Evolutionary conservation across 2,797 vertebrate species (phyloP), one percentile per base, ranked within the genome.

Genomic region (Kryptolebias ocellatus): DNA sequence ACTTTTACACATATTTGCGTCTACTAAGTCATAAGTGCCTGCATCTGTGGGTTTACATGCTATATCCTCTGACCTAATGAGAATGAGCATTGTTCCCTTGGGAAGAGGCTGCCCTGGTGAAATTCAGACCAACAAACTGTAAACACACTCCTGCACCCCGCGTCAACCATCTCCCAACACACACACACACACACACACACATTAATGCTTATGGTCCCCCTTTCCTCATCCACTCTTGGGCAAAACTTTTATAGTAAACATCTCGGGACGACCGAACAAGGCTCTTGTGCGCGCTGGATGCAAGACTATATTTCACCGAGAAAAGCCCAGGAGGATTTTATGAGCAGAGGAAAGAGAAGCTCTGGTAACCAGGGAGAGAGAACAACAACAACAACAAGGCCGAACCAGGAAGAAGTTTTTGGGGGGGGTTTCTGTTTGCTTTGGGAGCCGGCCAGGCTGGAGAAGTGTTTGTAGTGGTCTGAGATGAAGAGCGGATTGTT

Each of bases 351-450:
- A 67, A 60, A 72, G 70, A 83, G 18, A 75, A 67, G 80, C 80
- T 81, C 80, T 84, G 75, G 87, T 89, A 82, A 88, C 88, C 83
- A 87, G 65, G 84, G 91, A 90, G 91, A 78, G 90, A 78, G 88
- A 83, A 90, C 90, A 92, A 91, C 88, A 93, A 91, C 88, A 93
- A 93, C 90, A 92, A 91, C 85, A 91, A 84, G 83, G 87, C 76
- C 94, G 91, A 94, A 92, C 93, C 92, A 93, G 89, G 89, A 85
- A 85, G 79, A 89, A 90, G 92, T 81, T 93, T 93, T 93, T 92
- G 20, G 20, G 20, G 20, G 20, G 20, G 20, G 92, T 92, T 90
- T 85, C 84, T 92, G 89, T 93, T 94, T 89, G 91, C 76, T 76
- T 93, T 94, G 93, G 93, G 70, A 57, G 31, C 47, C 2, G 47